Base-by-base conservation (phyloP, 2,888 invertebrate genomes). In the Thymelicus lineola region DNA sequence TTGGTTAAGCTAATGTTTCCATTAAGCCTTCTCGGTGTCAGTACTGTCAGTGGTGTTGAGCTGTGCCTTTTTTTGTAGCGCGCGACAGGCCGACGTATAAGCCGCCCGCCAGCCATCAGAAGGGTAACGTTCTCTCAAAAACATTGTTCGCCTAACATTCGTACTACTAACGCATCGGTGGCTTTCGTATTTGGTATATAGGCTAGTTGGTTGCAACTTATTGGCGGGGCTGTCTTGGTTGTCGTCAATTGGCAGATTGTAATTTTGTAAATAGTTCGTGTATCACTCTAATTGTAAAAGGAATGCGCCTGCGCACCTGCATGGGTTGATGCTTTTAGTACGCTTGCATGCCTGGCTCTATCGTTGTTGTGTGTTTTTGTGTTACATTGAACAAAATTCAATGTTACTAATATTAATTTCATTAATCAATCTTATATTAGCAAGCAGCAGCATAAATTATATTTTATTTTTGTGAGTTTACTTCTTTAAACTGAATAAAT, bases 61-160 rank as follows among this genome's bases (percentile, higher is more conserved):
- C 83, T 90, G 82, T 89, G 83, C 86, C 82, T 92, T 93, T 91
- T 83, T 93, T 93, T 90, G 86, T 93, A 93, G 93, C 82, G 79
- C 82, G 86, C 84, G 87, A 82, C 86, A 86, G 87, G 82, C 86
- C 86, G 84, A 80, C 82, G 84, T 90, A 90, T 86, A 88, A 81
- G 86, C 86, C 86, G 87, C 93, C 93, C 77, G 78, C 89, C 81
- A 90, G 88, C 77, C 93, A 93, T 84, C 91, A 90, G 79, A 89
- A 89, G 92, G 93, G 93, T 93, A 93, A 93, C 81, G 90, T 91
- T 87, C 75, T 80, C 82, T 83, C 80, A 79, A 80, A 81, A 83
- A 82, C 83, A 82, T 77, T 83, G 82, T 84, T 83, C 84, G 83
- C 80, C 84, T 87, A 86, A 85, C 80, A 77, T 81, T 80, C 82